A percentile compares a stretch with the other conserved stretches of the same genome.
Conservation (phyloP, 1,140 invertebrate species). For the Drosophila paulistorum region DNA sequence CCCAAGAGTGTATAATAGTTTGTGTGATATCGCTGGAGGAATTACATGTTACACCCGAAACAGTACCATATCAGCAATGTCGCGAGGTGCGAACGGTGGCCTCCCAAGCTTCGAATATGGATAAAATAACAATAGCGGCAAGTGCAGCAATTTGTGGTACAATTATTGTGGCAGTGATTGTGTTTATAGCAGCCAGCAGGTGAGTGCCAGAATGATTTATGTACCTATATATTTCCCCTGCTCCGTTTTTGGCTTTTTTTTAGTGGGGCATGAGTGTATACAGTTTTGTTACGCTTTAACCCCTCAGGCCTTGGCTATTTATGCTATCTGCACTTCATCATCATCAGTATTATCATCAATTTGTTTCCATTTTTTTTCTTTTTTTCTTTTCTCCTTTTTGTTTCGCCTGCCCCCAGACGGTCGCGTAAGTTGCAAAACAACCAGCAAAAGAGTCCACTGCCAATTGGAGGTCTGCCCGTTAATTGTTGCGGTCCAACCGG, state of each 20-base stretch:
- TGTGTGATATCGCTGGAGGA: constrained; percentile 95
- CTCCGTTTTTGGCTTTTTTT: background rate
- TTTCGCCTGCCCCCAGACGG: constrained; percentile 82
- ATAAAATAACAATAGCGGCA: constrained; percentile 96
- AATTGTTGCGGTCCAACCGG: constrained; percentile 90
- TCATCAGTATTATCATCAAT: constrained; percentile 27
- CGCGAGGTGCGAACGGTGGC: constrained; percentile 93
- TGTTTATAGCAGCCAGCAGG: constrained; percentile 93
- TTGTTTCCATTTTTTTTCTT: background rate
- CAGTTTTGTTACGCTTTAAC: constrained; percentile 27
- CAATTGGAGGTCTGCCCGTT: constrained; percentile 88
- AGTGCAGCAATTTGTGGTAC: constrained; percentile 97
- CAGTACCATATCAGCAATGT: constrained; percentile 93
- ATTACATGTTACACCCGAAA: constrained; percentile 91
- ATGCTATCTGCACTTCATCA: constrained; percentile 38
- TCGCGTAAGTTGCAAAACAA: constrained; percentile 90
- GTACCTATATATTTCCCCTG: constrained; percentile 28
- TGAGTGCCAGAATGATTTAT: constrained; percentile 56
- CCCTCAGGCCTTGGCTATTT: constrained; percentile 19
- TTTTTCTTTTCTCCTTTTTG: constrained; percentile 1
- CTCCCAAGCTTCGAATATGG: constrained; percentile 93
- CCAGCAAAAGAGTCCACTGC: constrained; percentile 87
- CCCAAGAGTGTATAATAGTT: constrained; percentile 95
- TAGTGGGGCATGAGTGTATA: background rate
- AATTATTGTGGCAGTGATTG: constrained; percentile 93